Percentiles rank a stretch among this genome's conserved stretches.
Evolutionary conservation across 1,140 invertebrate species (phyloP).

Genomic region (Orchestia grillus): DNA sequence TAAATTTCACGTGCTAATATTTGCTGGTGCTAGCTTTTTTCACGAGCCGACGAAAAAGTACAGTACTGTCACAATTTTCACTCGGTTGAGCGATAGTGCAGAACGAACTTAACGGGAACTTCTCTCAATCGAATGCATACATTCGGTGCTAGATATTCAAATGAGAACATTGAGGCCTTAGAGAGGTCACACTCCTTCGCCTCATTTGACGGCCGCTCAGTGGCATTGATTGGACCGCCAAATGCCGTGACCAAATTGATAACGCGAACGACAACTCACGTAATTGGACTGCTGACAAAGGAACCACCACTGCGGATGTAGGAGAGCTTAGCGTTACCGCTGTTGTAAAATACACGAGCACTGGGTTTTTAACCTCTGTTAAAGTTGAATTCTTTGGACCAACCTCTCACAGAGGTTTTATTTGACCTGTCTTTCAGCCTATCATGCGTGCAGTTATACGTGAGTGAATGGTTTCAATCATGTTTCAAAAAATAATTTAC

Average conservation of each 20-base stretch:
- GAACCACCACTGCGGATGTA: background rate
- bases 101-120: too few relatives aligned
- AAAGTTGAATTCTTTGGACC: background rate
- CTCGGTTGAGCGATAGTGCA: too few relatives aligned
- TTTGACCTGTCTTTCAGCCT: background rate
- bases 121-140: background rate
- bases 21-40: too few relatives aligned
- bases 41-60: too few relatives aligned
- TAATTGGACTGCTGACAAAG: background rate
- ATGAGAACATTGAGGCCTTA: background rate
- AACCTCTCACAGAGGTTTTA: background rate
- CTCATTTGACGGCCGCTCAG: background rate
- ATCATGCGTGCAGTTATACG: too few relatives aligned
- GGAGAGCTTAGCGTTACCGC: background rate
- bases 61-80: background rate
- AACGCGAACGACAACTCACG: background rate
- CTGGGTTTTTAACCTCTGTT: background rate
- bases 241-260: background rate
- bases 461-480: too few relatives aligned
- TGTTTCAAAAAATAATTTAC: too few relatives aligned
- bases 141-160: background rate
- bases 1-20: too few relatives aligned
- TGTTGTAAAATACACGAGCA: background rate
- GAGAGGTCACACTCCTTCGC: background rate
- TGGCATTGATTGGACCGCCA: background rate